Conservation (phyloP, 1,140 invertebrate species). For the Magallana angulata region DNA sequence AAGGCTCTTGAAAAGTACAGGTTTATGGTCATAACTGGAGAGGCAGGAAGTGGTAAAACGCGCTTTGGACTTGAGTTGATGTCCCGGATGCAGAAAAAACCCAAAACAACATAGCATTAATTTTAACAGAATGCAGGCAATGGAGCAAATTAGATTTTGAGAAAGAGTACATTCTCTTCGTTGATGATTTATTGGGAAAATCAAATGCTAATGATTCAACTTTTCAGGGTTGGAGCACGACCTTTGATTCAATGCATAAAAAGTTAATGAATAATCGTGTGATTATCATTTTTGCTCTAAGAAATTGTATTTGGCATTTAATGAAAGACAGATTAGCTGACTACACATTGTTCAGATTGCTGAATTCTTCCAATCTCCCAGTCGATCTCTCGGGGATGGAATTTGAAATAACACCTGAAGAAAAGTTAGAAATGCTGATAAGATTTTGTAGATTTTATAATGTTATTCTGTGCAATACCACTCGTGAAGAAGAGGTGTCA, state of each 20-base stretch:
- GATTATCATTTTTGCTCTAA: neutral
- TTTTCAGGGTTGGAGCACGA: neutral
- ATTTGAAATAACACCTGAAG: neutral
- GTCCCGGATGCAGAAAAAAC: neutral
- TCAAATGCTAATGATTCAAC: neutral
- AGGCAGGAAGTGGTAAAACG: neutral
- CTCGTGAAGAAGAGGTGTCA: neutral
- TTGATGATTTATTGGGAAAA: conserved; percentile 8
- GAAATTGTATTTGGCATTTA: neutral
- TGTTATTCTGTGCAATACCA: neutral
- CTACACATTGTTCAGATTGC: neutral
- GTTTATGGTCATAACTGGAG: neutral
- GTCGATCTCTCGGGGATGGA: neutral
- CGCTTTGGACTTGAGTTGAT: conserved; percentile 11
- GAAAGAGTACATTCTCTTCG: neutral
- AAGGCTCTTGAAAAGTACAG: too few species aligned
- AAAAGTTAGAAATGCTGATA: neutral
- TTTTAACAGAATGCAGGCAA: neutral
- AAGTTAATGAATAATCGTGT: neutral
- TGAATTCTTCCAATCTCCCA: neutral
- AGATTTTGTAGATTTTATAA: neutral
- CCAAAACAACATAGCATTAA: neutral
- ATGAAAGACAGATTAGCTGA: neutral
- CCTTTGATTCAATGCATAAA: neutral
- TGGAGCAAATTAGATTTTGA: neutral